A percentile compares a stretch with the other conserved stretches of the same genome.
These are phyloP conservation scores for Spilogale gracilis DNA, from an alignment of 2,113 vertebrate species.

Conservation along the genomic window DNA sequence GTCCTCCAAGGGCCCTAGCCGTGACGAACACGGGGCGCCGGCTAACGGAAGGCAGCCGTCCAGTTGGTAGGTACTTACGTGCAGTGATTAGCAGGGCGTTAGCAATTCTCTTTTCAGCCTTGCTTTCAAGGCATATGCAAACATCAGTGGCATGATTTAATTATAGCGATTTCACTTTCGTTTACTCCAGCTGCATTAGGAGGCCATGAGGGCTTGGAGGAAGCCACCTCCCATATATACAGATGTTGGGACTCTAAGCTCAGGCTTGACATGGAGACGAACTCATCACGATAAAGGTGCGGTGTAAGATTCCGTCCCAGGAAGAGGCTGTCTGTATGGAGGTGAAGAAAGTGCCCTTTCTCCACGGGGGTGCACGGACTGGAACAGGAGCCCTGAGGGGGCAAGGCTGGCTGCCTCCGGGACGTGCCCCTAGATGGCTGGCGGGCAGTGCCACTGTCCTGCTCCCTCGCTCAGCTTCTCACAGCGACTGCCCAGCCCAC, in stretches of 20 bases:
- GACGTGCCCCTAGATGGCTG: rapidly evolving
- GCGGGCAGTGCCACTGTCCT: rapidly evolving
- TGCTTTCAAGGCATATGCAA: not conserved
- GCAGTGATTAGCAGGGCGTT: not conserved
- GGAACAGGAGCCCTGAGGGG: rapidly evolving
- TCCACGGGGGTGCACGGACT: rapidly evolving
- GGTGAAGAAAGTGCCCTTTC: not conserved
- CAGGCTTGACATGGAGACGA: not conserved
- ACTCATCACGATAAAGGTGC: rapidly evolving
- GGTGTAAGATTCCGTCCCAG: rapidly evolving
- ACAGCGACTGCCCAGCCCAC: not conserved
- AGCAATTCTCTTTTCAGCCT: not conserved
- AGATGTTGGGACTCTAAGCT: not conserved
- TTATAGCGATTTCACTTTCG: not conserved
- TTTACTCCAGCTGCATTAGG: not conserved
- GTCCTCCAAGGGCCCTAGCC: not conserved
- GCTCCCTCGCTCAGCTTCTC: not conserved
- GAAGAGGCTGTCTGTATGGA: rapidly evolving
- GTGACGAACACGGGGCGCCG: not conserved
- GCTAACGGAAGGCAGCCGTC: rapidly evolving
- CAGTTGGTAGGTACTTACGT: rapidly evolving
- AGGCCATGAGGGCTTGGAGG: not conserved
- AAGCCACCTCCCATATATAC: not conserved
- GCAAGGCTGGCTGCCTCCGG: not conserved
- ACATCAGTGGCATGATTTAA: not conserved